phyloP scores from a whole-genome alignment of 2,113 vertebrate genomes.

The Herpailurus yagouaroundi region DNA sequence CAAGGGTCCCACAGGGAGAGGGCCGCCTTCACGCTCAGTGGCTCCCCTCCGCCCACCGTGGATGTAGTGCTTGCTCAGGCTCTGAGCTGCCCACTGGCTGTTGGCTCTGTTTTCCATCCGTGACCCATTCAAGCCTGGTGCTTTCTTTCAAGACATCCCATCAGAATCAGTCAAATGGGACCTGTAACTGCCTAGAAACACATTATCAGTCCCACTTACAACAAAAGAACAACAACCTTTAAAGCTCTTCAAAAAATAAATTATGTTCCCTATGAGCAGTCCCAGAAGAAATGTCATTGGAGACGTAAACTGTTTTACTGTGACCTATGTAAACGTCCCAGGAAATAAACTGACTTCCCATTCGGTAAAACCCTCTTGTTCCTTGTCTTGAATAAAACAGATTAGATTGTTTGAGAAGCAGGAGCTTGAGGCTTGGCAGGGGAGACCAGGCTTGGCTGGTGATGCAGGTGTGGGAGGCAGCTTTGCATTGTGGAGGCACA shows the following conservation, averaged over 20 bases:
- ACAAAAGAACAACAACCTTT: constrained; percentile 43
- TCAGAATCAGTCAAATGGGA: not conserved
- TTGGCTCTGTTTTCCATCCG: not conserved
- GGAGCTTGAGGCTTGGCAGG: constrained; percentile 11
- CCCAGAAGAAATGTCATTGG: constrained; percentile 66
- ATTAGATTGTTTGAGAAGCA: constrained; percentile 48
- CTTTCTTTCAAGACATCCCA: not conserved
- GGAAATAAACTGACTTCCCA: constrained; percentile 54
- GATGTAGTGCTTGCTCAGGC: rapidly evolving
- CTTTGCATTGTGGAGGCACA: not conserved
- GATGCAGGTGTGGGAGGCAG: not conserved
- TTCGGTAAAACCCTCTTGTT: constrained; percentile 28
- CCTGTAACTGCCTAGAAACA: constrained; percentile 8
- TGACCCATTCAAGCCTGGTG: not conserved
- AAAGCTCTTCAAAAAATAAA: constrained; percentile 42
- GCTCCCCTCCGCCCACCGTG: rapidly evolving
- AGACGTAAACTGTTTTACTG: constrained; percentile 20
- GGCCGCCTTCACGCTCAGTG: not conserved
- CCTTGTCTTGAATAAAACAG: constrained; percentile 40
- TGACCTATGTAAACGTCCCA: constrained; percentile 56
- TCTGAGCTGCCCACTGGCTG: not conserved
- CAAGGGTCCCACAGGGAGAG: not conserved
- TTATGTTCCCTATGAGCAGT: constrained; percentile 32
- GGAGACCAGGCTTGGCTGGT: not conserved
- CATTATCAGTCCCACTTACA: constrained; percentile 26